Conservation (phyloP, 2,113 vertebrate species). For the Nanorana parkeri region DNA sequence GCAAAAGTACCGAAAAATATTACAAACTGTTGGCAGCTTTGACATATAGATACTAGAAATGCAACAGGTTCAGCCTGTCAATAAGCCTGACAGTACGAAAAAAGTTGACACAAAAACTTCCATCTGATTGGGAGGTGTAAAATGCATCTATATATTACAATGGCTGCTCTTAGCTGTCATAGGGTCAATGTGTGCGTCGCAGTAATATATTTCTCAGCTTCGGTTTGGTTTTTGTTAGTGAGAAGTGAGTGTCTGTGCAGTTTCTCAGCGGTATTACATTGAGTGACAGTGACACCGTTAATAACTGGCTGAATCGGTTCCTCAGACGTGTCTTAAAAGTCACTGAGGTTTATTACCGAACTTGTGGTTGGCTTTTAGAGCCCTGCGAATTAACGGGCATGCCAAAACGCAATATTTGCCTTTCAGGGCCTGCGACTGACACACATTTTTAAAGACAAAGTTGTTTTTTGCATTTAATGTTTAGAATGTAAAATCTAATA, state of each 20-base stretch:
- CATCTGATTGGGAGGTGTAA: not conserved
- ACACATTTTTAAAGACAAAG: too few species aligned
- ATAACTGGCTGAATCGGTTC: not conserved
- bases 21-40: too few species aligned
- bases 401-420: not conserved
- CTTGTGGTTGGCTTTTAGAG: not conserved
- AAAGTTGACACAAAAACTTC: not conserved
- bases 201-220: slow-evolving; percentile 25
- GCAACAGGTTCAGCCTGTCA: too few species aligned
- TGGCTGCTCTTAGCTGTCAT: not conserved
- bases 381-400: not conserved
- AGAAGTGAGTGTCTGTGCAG: slow-evolving; percentile 12
- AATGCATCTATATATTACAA: slow-evolving; percentile 11
- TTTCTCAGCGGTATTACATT: slow-evolving; percentile 3
- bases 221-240: not conserved
- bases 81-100: too few species aligned
- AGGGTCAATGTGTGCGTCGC: slow-evolving; percentile 17
- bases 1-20: too few species aligned
- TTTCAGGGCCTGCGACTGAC: too few species aligned
- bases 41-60: too few species aligned
- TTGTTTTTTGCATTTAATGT: too few species aligned
- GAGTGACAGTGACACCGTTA: slow-evolving; percentile 33
- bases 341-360: not conserved
- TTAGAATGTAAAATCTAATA: too few species aligned
- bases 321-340: not conserved